phyloP scores from a whole-genome alignment of 2,797 vertebrate genomes.

The Pseudochromis fuscus region DNA sequence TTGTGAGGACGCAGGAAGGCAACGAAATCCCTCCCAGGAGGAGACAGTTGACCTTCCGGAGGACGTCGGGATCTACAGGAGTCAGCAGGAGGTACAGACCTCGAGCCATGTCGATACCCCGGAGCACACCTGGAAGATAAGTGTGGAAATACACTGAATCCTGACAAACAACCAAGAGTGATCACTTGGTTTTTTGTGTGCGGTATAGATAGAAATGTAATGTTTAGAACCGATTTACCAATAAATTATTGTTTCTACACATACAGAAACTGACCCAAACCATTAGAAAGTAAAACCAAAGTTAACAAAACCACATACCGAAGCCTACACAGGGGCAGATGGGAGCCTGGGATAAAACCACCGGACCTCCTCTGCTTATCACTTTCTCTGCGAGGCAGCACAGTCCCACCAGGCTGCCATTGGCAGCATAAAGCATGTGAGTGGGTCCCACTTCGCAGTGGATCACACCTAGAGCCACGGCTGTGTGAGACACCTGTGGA shows the following conservation, averaged over 20 bases:
- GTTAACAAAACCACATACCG: constrained; percentile 80
- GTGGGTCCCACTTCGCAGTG: constrained; percentile 90
- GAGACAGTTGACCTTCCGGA: constrained; percentile 92
- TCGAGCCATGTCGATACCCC: constrained; percentile 90
- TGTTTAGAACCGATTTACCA: too few species aligned
- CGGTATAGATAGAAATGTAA: too few species aligned
- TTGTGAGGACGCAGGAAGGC: constrained; percentile 88
- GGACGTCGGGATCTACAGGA: constrained; percentile 85
- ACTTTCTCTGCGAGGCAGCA: constrained; percentile 91
- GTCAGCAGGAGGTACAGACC: constrained; percentile 92
- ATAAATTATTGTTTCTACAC: neutral
- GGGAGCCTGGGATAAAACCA: constrained; percentile 90
- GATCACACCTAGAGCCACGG: constrained; percentile 87
- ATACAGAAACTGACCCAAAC: neutral
- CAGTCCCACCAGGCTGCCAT: constrained; percentile 92
- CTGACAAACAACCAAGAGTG: neutral
- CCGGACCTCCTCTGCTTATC: constrained; percentile 82
- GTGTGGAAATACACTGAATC: neutral
- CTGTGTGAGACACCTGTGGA: constrained; percentile 89
- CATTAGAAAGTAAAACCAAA: neutral
- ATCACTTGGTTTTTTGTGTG: too few species aligned
- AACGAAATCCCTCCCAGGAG: constrained; percentile 89
- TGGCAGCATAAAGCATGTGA: constrained; percentile 91
- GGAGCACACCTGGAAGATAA: constrained; percentile 87
- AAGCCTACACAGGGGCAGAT: constrained; percentile 94